Percentiles rank a stretch among this genome's conserved stretches.
Evolutionary conservation across 2,888 invertebrate genomes (phyloP).

Genomic region (Mellilla xanthometata): DNA sequence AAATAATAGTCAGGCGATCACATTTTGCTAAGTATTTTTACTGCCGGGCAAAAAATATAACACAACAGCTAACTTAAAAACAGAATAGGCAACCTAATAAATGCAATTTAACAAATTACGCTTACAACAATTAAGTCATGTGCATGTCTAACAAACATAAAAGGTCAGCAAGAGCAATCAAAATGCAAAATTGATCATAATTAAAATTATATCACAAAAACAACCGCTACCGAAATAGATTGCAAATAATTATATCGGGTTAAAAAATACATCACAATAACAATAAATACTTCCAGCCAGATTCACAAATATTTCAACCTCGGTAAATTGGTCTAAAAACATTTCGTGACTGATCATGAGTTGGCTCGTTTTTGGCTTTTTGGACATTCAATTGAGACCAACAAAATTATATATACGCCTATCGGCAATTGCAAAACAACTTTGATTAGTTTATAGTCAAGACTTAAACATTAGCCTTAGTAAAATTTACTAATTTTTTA

Average conservation of each 20-base stretch:
- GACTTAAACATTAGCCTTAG: background rate
- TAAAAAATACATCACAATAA: too few species aligned
- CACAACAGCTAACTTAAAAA: background rate
- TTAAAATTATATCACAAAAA: conserved; percentile 12
- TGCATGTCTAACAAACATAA: conserved; percentile 11
- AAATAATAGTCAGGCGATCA: background rate
- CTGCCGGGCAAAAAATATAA: too few species aligned
- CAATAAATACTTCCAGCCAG: too few species aligned
- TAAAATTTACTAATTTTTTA: conserved; percentile 10
- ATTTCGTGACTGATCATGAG: too few species aligned
- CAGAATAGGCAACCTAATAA: conserved; percentile 2
- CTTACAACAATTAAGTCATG: conserved; percentile 6
- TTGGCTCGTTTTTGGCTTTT: too few species aligned
- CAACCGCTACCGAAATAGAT: conserved; percentile 1
- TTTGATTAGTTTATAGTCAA: background rate
- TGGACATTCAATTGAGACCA: too few species aligned
- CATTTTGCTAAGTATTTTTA: too few species aligned
- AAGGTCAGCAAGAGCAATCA: conserved; percentile 2
- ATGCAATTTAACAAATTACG: background rate
- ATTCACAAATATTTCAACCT: too few species aligned
- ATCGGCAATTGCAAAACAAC: too few species aligned
- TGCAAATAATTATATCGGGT: background rate
- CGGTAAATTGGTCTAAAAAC: too few species aligned
- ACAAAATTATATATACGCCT: too few species aligned
- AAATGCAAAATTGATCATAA: conserved; percentile 7